Percentiles rank a stretch among this genome's conserved stretches.
phyloP scores from a whole-genome alignment of 2,113 vertebrate species.

The Aptenodytes forsteri region DNA sequence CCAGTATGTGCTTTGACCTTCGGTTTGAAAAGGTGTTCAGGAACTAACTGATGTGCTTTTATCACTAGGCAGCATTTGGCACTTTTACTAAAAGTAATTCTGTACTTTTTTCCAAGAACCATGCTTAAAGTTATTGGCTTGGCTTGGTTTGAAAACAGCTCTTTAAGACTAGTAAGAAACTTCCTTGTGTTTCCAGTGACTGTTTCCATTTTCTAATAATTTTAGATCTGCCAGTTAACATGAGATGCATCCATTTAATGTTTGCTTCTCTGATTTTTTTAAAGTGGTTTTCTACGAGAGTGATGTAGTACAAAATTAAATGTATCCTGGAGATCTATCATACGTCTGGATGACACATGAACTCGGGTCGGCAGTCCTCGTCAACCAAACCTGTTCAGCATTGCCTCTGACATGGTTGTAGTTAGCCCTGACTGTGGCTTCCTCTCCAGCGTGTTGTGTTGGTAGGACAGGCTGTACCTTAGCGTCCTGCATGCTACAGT shows the following conservation, averaged over 20 bases:
- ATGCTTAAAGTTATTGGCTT: no score
- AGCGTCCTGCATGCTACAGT: accelerated
- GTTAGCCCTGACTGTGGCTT: no score
- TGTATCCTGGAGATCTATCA: background rate
- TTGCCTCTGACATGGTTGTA: background rate
- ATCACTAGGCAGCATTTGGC: background rate
- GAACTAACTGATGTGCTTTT: background rate
- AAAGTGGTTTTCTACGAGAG: background rate
- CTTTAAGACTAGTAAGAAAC: background rate
- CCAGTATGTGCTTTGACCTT: background rate
- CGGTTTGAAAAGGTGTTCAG: no score
- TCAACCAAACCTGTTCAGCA: background rate
- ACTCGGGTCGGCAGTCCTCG: accelerated
- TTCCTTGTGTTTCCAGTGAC: background rate
- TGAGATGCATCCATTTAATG: background rate
- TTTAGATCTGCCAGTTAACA: background rate
- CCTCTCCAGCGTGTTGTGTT: accelerated
- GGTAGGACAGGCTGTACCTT: background rate
- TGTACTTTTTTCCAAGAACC: background rate
- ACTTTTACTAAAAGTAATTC: background rate
- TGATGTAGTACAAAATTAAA: background rate
- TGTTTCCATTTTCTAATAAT: background rate
- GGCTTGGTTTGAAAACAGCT: background rate
- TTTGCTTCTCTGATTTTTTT: background rate
- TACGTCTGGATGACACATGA: background rate